Conservation (phyloP, 2,797 vertebrate genomes). For the Cossypha dichroa region DNA sequence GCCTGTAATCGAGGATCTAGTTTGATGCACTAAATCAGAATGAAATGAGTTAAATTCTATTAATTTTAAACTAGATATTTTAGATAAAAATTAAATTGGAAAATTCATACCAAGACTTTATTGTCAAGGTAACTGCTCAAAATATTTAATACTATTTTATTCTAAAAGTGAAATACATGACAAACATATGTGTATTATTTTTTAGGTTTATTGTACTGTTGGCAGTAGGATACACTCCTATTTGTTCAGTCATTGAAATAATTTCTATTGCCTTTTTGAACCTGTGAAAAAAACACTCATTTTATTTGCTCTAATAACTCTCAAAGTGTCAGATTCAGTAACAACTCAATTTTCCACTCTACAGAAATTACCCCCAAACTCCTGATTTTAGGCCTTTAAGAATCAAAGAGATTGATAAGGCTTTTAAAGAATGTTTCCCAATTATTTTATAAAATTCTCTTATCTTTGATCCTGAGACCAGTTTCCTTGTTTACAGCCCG, state of each 20-base stretch:
- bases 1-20: neutral
- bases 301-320: slow-evolving; percentile 15
- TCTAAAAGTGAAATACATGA: neutral
- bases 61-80: neutral
- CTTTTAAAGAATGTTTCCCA: neutral
- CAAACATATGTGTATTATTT: neutral
- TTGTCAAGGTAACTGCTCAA: neutral
- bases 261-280: neutral
- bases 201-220: neutral
- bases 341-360: neutral
- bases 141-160: neutral
- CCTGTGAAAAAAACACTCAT: neutral
- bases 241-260: neutral
- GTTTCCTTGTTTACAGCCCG: neutral
- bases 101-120: neutral
- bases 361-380: neutral
- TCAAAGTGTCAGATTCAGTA: neutral
- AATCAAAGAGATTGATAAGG: neutral
- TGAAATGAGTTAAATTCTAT: neutral
- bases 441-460: neutral
- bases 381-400: neutral
- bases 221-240: neutral
- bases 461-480: neutral
- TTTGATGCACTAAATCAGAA: neutral
- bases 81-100: neutral